Evolutionary conservation across 2,888 invertebrate species (phyloP), one percentile per base, ranked within the genome.

Genomic region (Pasiphila rectangulata): DNA sequence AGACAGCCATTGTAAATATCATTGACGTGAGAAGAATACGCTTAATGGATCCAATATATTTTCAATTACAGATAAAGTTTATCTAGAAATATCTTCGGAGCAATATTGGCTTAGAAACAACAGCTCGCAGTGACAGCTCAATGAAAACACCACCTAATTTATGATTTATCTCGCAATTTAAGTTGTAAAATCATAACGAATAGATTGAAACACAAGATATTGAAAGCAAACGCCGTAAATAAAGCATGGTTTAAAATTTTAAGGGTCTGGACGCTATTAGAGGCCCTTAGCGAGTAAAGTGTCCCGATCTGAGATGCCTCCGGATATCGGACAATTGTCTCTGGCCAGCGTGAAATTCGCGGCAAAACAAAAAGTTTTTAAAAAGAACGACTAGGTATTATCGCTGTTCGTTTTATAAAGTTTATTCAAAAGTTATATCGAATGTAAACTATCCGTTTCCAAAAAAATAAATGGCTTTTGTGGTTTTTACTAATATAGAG

Each of bases 221-320:
- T 42, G 45, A 41, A n/a, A 46, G 57, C 57, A 54, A 81, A 79
- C 72, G 77, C 57, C 68, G 82, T 86, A 87, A 86, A 86, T 85
- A 85, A 86, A 78, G 73, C 73, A 70, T 62, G 75, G 77, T 83
- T 19, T 83, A 82, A 87, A 84, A 83, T 83, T 86, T 85, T 83
- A 85, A 86, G 83, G 85, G 79, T 65, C 68, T 66, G 67, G 72
- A 61, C 69, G 75, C 86, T 76, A 84, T 86, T 86, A 86, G 79
- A 76, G 87, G 64, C 85, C 85, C 85, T 85, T 84, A 85, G 79
- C 72, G 76, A 46, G 54, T 56, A 55, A 54, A 61, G 70, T 76
- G 79, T 56, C 54, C 39, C 46, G 49, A 50, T 46, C 50, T 39
- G 78, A 79, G 83, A 83, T 82, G 77, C 77, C 69, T 69, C 60